Percentiles rank a stretch among this genome's conserved stretches.
phyloP scores from a whole-genome alignment of 1,140 invertebrate genomes.

The Brachionus koreanus region DNA sequence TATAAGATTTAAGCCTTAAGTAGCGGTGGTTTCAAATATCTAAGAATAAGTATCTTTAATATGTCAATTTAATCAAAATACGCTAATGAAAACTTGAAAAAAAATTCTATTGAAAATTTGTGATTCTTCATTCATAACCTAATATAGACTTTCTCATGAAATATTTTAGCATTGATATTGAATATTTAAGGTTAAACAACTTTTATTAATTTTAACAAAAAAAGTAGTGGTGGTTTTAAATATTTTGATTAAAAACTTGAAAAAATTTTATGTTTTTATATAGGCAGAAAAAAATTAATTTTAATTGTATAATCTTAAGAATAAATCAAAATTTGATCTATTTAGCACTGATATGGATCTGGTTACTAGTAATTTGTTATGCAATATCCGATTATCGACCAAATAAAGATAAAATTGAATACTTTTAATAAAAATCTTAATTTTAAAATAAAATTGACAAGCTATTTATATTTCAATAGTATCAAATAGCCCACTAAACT shows the following conservation, averaged over 20 bases:
- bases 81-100: too few relatives aligned
- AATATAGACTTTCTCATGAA: too few relatives aligned
- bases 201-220: not conserved
- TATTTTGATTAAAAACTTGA: not conserved
- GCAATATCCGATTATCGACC: not conserved
- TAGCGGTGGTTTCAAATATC: too few relatives aligned
- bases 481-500: not conserved
- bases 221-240: not conserved
- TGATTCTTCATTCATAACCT: too few relatives aligned
- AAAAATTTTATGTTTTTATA: not conserved
- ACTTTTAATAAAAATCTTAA: not conserved
- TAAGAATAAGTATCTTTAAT: too few relatives aligned
- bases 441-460: not conserved
- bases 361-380: not conserved
- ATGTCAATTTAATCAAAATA: too few relatives aligned
- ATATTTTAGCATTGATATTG: too few relatives aligned
- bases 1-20: too few relatives aligned
- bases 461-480: conserved; percentile 11
- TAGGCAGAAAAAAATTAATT: not conserved
- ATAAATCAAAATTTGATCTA: conserved; percentile 3
- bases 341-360: not conserved
- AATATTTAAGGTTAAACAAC: too few relatives aligned
- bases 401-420: conserved; percentile 4
- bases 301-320: not conserved
- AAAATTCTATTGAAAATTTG: too few relatives aligned